Base-by-base conservation (phyloP, 2,888 invertebrate genomes). In the Sminthurides aquaticus region DNA sequence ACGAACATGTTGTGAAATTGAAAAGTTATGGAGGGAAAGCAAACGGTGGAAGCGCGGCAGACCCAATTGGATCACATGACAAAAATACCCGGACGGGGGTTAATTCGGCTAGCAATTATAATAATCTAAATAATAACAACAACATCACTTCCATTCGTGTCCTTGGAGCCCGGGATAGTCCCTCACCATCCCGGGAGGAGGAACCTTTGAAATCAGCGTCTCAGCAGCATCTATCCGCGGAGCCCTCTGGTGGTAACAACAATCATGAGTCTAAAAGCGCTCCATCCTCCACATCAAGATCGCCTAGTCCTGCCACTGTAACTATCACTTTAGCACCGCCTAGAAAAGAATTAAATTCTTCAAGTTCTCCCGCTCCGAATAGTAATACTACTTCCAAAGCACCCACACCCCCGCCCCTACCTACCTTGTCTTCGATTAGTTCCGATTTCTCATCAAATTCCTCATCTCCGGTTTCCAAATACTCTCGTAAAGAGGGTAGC, bases 341-440 rank as follows among this genome's bases (percentile, higher is more conserved):
- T 34, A 34, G 43, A 15, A 34, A 34, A 15, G 43, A 34, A 5
- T 11, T 15, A 11, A 34, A 15, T 34, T 5, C 43, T 34, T n/a
- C n/a, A n/a, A n/a, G n/a, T n/a, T n/a, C n/a, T n/a, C n/a, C n/a
- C n/a, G n/a, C n/a, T n/a, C n/a, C n/a, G n/a, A n/a, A n/a, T n/a
- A 34, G 43, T 34, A 5, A 34, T 11, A 34, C 5, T 34, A 11
- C 15, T 11, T 20, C 43, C 24, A 63, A 63, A 49, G 63, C 28
- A 48, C 63, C 63, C 25, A 57, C 63, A 5, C 63, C 63, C n/a
- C 63, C 63, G n/a, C 63, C 63, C 18, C 57, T 57, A 27, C 63
- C 63, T 3, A 25, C 48, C 48, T 28, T 63, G 5, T 48, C 34
- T n/a, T 18, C 11, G 15, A 29, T n/a, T 58, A 26, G 18, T 18